Evolutionary conservation across 2,113 vertebrate species (phyloP).

Genomic region (Hiodon alosoides): DNA sequence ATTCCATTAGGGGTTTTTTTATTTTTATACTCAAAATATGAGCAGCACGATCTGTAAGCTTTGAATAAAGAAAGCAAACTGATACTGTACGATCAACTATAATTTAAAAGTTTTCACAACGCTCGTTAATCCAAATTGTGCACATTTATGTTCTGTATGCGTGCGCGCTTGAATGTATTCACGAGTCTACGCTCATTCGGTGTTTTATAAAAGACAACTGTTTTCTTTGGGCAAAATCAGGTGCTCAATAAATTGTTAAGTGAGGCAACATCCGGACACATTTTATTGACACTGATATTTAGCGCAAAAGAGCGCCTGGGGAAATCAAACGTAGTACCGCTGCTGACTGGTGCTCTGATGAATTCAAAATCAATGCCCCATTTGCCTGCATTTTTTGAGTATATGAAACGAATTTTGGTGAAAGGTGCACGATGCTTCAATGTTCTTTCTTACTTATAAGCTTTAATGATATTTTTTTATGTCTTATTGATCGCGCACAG

Average conservation of each 20-base stretch:
- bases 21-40: too few relatives aligned
- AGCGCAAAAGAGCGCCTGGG: slow-evolving; percentile 69
- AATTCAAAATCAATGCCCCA: slow-evolving; percentile 75
- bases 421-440: slow-evolving; percentile 47
- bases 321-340: slow-evolving; percentile 71
- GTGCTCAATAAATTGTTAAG: slow-evolving; percentile 69
- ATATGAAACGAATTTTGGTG: slow-evolving; percentile 59
- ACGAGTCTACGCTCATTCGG: slow-evolving; percentile 22
- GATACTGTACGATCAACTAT: neutral
- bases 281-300: slow-evolving; percentile 76
- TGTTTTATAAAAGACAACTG: slow-evolving; percentile 44
- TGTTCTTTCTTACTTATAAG: slow-evolving; percentile 54
- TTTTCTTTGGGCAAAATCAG: slow-evolving; percentile 58
- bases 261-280: slow-evolving; percentile 65
- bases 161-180: neutral
- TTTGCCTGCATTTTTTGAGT: slow-evolving; percentile 61
- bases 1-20: too few relatives aligned
- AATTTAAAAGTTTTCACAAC: neutral
- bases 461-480: slow-evolving; percentile 62
- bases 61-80: too few relatives aligned
- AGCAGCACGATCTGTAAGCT: too few relatives aligned
- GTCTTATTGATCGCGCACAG: slow-evolving; percentile 54
- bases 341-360: slow-evolving; percentile 51
- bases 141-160: neutral
- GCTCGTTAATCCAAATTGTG: neutral